These are phyloP conservation scores for Lethrus apterus DNA, from an alignment of 1,140 invertebrate species.

Conservation along the genomic window DNA sequence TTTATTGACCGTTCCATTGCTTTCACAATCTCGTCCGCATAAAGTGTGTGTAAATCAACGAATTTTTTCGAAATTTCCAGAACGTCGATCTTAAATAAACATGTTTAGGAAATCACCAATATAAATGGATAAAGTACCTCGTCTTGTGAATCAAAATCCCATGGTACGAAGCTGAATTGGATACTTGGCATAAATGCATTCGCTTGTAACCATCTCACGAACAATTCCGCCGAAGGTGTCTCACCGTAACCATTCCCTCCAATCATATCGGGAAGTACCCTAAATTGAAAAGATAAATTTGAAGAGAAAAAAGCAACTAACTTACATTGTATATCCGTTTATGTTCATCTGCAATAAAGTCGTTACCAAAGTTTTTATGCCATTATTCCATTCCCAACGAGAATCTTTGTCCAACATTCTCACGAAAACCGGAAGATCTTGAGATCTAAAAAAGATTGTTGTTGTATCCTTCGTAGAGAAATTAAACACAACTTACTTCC, in stretches of 20 bases:
- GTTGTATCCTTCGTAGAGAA: neutral
- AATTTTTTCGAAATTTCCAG: conserved; percentile 57
- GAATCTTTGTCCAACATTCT: conserved; percentile 85
- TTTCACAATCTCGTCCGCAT: conserved; percentile 53
- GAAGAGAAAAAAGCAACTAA: no score
- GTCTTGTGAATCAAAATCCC: conserved; percentile 56
- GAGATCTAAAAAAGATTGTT: conserved; percentile 45
- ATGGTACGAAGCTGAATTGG: conserved; percentile 83
- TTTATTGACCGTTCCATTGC: conserved; percentile 52
- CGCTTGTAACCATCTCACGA: conserved; percentile 81
- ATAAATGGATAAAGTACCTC: conserved; percentile 11
- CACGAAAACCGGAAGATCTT: conserved; percentile 73
- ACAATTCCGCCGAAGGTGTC: conserved; percentile 69
- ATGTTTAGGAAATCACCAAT: conserved; percentile 1
- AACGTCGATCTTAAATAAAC: neutral
- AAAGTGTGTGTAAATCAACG: conserved; percentile 61
- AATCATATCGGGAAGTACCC: conserved; percentile 83
- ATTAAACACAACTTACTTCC: conserved; percentile 36
- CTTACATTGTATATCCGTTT: conserved; percentile 68
- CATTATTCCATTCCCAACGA: conserved; percentile 72
- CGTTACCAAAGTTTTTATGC: conserved; percentile 69
- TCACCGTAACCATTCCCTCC: conserved; percentile 76
- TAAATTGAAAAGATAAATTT: conserved; percentile 21
- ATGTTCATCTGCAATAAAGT: conserved; percentile 73
- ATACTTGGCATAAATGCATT: conserved; percentile 80